Conservation (phyloP, 2,797 vertebrate genomes). For the Eurystomus glaucurus region DNA sequence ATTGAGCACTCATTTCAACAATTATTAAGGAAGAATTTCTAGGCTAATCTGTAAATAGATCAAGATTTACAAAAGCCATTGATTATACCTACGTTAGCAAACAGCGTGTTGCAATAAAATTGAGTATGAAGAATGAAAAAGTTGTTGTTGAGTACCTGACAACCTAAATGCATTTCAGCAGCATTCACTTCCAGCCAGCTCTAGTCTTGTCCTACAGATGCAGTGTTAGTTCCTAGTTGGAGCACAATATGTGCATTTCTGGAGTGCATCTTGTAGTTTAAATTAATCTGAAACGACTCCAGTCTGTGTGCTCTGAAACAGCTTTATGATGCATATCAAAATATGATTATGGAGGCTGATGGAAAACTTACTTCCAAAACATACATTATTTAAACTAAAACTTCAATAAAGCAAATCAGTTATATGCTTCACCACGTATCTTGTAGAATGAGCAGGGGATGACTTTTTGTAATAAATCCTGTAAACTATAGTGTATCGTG, state of each 20-base stretch:
- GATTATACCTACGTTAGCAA: neutral
- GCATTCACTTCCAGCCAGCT: neutral
- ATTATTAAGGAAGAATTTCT: neutral
- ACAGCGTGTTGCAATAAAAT: neutral
- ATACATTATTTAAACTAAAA: neutral
- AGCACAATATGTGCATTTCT: neutral
- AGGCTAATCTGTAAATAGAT: neutral
- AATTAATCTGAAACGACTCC: neutral
- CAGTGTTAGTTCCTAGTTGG: neutral
- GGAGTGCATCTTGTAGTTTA: neutral
- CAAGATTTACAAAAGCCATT: neutral
- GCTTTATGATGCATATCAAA: neutral
- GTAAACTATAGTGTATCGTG: neutral
- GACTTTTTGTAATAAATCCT: neutral
- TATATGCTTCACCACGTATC: neutral
- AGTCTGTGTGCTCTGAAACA: neutral
- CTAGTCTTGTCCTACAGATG: neutral
- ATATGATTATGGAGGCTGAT: neutral
- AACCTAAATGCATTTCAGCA: neutral
- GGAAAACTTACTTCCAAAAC: neutral
- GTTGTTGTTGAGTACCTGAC: neutral
- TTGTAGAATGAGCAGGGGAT: neutral
- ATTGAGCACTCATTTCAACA: neutral
- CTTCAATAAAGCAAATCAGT: neutral
- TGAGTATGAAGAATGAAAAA: neutral